Percentiles rank a stretch among this genome's conserved stretches.
Conservation (phyloP, 2,888 invertebrate genomes). For the Tachina grossa region DNA sequence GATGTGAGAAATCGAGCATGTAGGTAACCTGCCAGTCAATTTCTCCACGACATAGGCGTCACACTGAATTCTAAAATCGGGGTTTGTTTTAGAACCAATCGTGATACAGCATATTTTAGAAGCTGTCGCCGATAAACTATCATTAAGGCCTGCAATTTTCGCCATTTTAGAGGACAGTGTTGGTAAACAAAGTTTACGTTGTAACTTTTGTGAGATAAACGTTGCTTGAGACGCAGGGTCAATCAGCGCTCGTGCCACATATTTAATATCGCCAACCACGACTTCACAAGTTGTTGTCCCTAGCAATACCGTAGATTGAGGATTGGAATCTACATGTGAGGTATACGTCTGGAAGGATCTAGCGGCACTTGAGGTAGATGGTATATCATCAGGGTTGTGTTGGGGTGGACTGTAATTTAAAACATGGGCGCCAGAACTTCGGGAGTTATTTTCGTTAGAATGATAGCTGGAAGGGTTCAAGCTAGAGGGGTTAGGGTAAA, state of each 20-base stretch:
- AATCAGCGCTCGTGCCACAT: neutral
- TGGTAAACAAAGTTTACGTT: no score
- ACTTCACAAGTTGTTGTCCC: no score
- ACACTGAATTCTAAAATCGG: neutral
- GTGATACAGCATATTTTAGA: neutral
- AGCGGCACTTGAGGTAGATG: neutral
- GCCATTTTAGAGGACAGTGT: no score
- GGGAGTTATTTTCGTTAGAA: neutral
- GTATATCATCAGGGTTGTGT: neutral
- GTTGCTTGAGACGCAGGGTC: no score
- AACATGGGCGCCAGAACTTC: neutral
- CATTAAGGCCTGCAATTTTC: no score
- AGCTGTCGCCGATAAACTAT: no score
- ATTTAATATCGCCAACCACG: no score
- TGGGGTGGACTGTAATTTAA: slow-evolving; percentile 12
- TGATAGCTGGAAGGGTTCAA: no score
- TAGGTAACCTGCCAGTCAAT: slow-evolving; percentile 6
- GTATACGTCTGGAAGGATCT: neutral
- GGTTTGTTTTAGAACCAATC: neutral
- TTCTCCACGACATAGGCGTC: slow-evolving; percentile 1
- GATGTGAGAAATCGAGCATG: slow-evolving; percentile 9
- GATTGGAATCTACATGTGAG: neutral
- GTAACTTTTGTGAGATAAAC: no score
- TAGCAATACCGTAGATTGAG: no score
- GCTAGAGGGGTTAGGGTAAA: no score